phyloP scores from a whole-genome alignment of 2,888 invertebrate species.

The Aphrophora alni region DNA sequence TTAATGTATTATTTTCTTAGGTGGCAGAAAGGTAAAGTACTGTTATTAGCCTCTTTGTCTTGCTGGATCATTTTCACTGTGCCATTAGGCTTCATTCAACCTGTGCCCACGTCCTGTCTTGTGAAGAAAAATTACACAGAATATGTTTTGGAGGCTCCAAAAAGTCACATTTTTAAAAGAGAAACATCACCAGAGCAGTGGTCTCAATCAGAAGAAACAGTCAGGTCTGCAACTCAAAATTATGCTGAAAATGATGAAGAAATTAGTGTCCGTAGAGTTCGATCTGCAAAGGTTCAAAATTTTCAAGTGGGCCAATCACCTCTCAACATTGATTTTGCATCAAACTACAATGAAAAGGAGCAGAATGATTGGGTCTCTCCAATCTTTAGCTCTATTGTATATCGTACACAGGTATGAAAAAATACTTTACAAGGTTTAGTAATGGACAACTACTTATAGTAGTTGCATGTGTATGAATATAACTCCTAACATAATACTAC shows the following conservation, averaged over 20 bases:
- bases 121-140: constrained; percentile 67
- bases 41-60: constrained; percentile 87
- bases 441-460: no score
- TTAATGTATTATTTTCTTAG: constrained; percentile 55
- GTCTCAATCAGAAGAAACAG: neutral
- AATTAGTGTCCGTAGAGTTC: constrained; percentile 11
- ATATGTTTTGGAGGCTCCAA: constrained; percentile 67
- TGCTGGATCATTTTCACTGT: constrained; percentile 98
- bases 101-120: constrained; percentile 90
- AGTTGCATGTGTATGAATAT: no score
- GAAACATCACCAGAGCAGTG: neutral
- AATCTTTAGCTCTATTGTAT: constrained; percentile 92
- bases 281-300: constrained; percentile 49
- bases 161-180: constrained; percentile 11
- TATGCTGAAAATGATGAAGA: neutral
- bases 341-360: constrained; percentile 73
- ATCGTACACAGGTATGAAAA: constrained; percentile 65
- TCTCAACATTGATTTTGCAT: constrained; percentile 74
- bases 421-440: neutral
- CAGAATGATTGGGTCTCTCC: constrained; percentile 86
- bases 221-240: neutral
- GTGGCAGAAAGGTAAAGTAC: constrained; percentile 84
- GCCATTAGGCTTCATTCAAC: constrained; percentile 94
- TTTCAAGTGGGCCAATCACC: constrained; percentile 71
- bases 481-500: no score